A percentile compares a stretch with the other conserved stretches of the same genome.
Evolutionary conservation across 1,140 invertebrate species (phyloP).

Genomic region (Trichonephila clavata): DNA sequence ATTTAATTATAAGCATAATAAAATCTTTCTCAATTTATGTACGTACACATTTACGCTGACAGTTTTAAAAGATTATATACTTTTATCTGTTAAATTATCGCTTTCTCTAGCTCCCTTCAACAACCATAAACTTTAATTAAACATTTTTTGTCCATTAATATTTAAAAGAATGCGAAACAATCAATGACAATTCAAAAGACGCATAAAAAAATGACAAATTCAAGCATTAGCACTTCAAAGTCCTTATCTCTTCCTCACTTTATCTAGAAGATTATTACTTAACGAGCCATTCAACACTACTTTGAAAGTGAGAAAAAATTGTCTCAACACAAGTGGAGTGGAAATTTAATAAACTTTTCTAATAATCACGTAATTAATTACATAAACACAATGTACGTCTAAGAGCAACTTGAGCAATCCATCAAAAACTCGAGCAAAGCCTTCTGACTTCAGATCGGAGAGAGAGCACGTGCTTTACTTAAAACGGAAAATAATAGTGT

Average conservation of each 20-base stretch:
- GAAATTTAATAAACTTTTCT: conserved; percentile 24
- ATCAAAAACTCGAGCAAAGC: neutral
- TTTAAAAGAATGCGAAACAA: neutral
- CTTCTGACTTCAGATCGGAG: neutral
- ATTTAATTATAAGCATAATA: too few species aligned
- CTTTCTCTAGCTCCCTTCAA: neutral
- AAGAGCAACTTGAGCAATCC: neutral
- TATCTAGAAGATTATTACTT: neutral
- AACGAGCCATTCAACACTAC: neutral
- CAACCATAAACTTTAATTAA: neutral
- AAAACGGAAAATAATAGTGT: neutral
- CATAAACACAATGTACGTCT: neutral
- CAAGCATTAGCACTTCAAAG: neutral
- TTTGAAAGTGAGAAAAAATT: neutral
- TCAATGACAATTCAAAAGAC: neutral
- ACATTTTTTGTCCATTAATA: neutral
- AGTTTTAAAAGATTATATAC: neutral
- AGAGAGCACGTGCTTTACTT: conserved; percentile 5
- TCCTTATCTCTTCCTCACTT: neutral
- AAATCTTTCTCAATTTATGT: too few species aligned
- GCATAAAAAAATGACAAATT: neutral
- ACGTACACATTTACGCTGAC: too few species aligned
- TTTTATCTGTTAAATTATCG: neutral
- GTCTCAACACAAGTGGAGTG: neutral
- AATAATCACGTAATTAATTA: conserved; percentile 2